phyloP scores from a whole-genome alignment of 1,140 invertebrate species.

The Ctenoplectra terminalis region DNA sequence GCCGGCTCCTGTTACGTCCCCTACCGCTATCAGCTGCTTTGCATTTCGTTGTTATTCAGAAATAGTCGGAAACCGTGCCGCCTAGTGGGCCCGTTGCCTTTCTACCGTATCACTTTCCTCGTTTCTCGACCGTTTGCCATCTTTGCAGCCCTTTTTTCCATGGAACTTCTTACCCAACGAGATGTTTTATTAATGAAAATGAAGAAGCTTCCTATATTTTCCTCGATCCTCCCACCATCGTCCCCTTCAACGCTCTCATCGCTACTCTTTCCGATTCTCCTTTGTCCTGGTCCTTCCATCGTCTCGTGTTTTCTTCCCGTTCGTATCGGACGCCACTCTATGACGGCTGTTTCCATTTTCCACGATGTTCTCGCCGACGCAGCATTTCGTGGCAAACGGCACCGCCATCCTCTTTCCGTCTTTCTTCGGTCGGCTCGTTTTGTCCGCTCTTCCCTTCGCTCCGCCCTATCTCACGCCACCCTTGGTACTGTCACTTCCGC shows the following conservation, averaged over 20 bases:
- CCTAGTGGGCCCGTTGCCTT: slow-evolving; percentile 48
- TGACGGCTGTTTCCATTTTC: slow-evolving; percentile 41
- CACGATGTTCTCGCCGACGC: slow-evolving; percentile 16
- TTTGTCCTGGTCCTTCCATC: neutral
- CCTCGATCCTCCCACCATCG: slow-evolving; percentile 22
- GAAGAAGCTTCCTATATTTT: slow-evolving; percentile 74
- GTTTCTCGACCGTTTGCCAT: neutral
- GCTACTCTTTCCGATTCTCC: neutral
- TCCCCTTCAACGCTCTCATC: neutral
- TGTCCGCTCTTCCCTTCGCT: neutral
- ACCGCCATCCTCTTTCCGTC: neutral
- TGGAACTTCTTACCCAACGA: slow-evolving; percentile 62
- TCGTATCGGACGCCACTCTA: neutral
- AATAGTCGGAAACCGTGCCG: slow-evolving; percentile 71
- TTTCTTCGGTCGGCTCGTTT: neutral
- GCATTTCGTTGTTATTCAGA: slow-evolving; percentile 77
- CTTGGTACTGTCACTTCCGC: slow-evolving; percentile 41
- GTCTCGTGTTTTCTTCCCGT: neutral
- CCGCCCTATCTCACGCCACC: slow-evolving; percentile 5
- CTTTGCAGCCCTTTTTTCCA: slow-evolving; percentile 20
- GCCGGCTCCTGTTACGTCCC: slow-evolving; percentile 12
- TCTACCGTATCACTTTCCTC: slow-evolving; percentile 39
- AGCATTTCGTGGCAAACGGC: slow-evolving; percentile 12
- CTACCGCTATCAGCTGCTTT: slow-evolving; percentile 67
- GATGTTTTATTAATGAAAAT: slow-evolving; percentile 77